Conservation (phyloP, 1,140 invertebrate genomes). For the Rhopalosiphum maidis region DNA sequence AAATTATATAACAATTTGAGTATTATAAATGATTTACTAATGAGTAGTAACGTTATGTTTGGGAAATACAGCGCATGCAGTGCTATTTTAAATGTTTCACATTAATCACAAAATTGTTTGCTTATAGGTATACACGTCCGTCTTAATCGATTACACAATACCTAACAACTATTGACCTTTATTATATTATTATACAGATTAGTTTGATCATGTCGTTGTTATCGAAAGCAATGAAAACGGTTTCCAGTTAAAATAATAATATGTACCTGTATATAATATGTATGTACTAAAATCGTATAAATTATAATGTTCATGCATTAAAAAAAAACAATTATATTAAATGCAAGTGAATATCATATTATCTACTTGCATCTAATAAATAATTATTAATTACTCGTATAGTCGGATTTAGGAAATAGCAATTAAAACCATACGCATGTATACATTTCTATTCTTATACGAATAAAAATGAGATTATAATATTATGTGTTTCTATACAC, state of each 20-base stretch:
- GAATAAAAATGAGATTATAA: too few species aligned
- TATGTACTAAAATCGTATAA: too few species aligned
- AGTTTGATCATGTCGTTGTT: neutral
- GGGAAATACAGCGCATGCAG: neutral
- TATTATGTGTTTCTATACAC: too few species aligned
- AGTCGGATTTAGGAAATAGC: neutral
- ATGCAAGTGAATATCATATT: neutral
- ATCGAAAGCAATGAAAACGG: neutral
- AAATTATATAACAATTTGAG: neutral
- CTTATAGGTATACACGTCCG: neutral
- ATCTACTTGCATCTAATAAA: neutral
- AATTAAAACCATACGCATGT: neutral
- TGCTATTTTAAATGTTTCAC: conserved; percentile 5
- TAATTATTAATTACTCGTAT: too few species aligned
- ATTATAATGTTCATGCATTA: too few species aligned
- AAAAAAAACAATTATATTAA: neutral
- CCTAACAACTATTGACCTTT: neutral
- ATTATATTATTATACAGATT: neutral
- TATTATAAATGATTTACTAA: neutral
- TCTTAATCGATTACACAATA: neutral
- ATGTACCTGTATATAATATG: neutral
- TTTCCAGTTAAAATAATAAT: neutral
- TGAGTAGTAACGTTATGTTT: neutral
- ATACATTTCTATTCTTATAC: neutral
- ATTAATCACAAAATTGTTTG: neutral